A percentile compares a stretch with the other conserved stretches of the same genome.
phyloP scores from a whole-genome alignment of 2,797 vertebrate genomes.

The Periophthalmus magnuspinnatus region DNA sequence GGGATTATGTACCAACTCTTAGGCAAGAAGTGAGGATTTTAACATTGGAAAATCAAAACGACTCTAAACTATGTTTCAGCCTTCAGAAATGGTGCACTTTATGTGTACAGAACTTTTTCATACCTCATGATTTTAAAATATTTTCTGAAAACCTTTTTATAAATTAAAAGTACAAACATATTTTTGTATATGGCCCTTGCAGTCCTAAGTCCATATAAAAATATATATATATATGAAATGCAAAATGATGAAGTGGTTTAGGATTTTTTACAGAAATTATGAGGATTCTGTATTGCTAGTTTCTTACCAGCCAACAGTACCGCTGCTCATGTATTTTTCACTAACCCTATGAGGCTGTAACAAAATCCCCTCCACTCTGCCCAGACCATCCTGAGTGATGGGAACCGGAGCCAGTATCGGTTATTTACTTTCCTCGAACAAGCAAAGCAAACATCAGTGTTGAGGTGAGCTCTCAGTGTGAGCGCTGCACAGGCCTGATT shows the following conservation, averaged over 20 bases:
- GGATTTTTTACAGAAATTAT: constrained; percentile 37
- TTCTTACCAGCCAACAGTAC: constrained; percentile 39
- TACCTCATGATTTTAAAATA: constrained; percentile 72
- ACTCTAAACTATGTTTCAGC: constrained; percentile 30
- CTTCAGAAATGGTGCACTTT: constrained; percentile 16
- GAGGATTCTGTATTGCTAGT: constrained; percentile 31
- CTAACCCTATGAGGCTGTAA: constrained; percentile 7
- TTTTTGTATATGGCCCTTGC: constrained; percentile 60
- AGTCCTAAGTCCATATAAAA: constrained; percentile 19
- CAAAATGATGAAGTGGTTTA: constrained; percentile 32
- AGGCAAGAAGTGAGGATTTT: neutral
- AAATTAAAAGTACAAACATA: constrained; percentile 52
- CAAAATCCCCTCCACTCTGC: neutral
- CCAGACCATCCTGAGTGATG: constrained; percentile 2
- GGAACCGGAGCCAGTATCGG: constrained; percentile 6
- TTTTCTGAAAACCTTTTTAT: constrained; percentile 67
- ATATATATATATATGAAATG: constrained; percentile 34
- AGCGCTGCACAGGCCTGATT: constrained; percentile 15
- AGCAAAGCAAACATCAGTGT: constrained; percentile 28
- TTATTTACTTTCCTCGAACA: constrained; percentile 8
- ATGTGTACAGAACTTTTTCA: constrained; percentile 56
- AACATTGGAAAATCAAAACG: neutral
- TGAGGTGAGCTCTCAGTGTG: constrained; percentile 8
- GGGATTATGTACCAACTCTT: neutral
- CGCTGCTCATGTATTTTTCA: constrained; percentile 20